These are phyloP conservation scores for Chrysomela aeneicollis DNA, from an alignment of 2,888 invertebrate genomes.

Conservation along the genomic window DNA sequence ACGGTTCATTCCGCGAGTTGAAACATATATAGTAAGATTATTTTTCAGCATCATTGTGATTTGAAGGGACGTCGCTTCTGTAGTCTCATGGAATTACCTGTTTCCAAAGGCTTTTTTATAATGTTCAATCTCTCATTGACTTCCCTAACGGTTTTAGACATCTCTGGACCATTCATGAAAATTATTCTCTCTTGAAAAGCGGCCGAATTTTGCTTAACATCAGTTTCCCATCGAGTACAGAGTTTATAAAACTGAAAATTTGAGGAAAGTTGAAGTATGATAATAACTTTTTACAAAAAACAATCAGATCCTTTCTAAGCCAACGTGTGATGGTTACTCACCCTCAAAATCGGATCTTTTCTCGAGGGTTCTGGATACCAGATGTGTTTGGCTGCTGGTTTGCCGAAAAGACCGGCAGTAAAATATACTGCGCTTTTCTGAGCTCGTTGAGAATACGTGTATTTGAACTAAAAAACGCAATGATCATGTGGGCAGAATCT, in stretches of 20 bases:
- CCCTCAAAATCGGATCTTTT: conserved; percentile 59
- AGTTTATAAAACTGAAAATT: conserved; percentile 58
- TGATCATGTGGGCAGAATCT: conserved; percentile 24
- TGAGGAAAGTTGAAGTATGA: conserved; percentile 1
- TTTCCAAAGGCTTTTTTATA: conserved; percentile 50
- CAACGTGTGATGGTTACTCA: too few species aligned
- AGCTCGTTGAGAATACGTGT: conserved; percentile 79
- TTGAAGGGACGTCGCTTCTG: too few species aligned
- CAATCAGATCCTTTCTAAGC: too few species aligned
- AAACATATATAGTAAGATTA: too few species aligned
- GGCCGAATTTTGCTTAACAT: conserved; percentile 54
- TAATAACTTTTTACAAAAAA: too few species aligned
- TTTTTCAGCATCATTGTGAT: too few species aligned
- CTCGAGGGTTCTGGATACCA: conserved; percentile 71
- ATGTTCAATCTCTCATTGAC: conserved; percentile 71
- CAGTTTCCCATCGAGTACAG: conserved; percentile 56
- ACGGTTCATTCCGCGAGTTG: too few species aligned
- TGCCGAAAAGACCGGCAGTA: conserved; percentile 78
- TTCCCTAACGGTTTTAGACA: conserved; percentile 66
- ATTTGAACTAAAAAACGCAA: conserved; percentile 72
- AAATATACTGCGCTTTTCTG: conserved; percentile 79
- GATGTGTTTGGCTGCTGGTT: conserved; percentile 67
- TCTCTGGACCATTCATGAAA: conserved; percentile 50
- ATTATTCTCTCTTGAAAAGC: conserved; percentile 45
- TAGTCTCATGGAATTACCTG: conserved; percentile 19